Evolutionary conservation across 2,888 invertebrate genomes (phyloP).

Genomic region (Rotaria sp.): DNA sequence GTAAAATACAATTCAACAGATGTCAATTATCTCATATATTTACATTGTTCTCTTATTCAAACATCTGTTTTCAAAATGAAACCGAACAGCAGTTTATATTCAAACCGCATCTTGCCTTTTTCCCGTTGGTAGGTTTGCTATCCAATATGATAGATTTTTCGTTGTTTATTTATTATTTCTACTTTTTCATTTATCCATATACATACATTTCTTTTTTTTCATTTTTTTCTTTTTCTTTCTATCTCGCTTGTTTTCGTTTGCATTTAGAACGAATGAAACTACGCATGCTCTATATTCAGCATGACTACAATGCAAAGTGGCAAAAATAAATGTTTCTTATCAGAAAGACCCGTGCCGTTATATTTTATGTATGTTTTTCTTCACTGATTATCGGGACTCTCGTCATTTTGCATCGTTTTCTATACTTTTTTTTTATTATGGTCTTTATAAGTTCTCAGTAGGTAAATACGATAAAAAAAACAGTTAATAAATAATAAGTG

Average conservation of each 20-base stretch:
- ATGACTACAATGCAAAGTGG: neutral
- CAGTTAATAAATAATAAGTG: too few species aligned
- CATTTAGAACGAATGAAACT: neutral
- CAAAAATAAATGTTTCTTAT: neutral
- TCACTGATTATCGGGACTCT: neutral
- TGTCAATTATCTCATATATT: neutral
- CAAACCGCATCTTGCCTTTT: neutral
- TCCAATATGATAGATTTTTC: neutral
- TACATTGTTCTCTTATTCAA: neutral
- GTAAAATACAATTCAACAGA: neutral
- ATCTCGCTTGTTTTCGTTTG: neutral
- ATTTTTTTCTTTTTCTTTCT: neutral
- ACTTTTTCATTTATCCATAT: neutral
- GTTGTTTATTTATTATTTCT: neutral
- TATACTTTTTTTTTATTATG: too few species aligned
- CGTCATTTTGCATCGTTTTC: neutral
- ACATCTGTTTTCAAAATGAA: neutral
- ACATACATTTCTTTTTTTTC: neutral
- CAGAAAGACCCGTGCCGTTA: neutral
- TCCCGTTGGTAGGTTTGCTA: constrained; percentile 5
- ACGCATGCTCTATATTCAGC: neutral
- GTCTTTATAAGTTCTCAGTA: too few species aligned
- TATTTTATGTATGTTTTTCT: neutral
- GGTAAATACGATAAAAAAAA: too few species aligned
- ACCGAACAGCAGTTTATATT: neutral